These are phyloP conservation scores for Julus scanicus DNA, from an alignment of 2,888 invertebrate genomes.

Conservation along the genomic window DNA sequence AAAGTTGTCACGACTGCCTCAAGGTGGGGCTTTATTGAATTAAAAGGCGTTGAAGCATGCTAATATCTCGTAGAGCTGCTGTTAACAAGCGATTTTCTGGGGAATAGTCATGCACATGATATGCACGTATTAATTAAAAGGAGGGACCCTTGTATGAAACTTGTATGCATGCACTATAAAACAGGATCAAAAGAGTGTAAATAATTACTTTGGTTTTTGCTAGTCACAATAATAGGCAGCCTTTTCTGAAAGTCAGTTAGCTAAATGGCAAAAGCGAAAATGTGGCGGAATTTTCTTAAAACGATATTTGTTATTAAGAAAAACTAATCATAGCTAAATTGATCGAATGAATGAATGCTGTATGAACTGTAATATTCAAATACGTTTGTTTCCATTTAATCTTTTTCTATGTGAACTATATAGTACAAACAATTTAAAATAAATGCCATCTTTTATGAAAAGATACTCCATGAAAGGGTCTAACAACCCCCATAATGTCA, in stretches of 20 bases:
- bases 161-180: slow-evolving; percentile 18
- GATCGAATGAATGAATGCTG: no score
- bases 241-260: neutral
- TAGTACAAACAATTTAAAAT: no score
- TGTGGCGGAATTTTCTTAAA: neutral
- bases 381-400: no score
- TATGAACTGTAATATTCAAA: no score
- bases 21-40: slow-evolving; percentile 47
- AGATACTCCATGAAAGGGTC: no score
- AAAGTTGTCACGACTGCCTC: slow-evolving; percentile 44
- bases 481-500: no score
- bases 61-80: slow-evolving; percentile 40
- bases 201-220: slow-evolving; percentile 41
- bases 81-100: slow-evolving; percentile 47
- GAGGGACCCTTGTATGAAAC: neutral
- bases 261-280: neutral
- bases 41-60: slow-evolving; percentile 45
- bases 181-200: neutral
- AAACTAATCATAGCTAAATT: no score
- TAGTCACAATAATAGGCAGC: neutral
- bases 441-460: no score
- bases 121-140: slow-evolving; percentile 28
- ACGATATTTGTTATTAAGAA: neutral
- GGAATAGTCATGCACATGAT: slow-evolving; percentile 30
- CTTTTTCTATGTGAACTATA: no score